Base-by-base conservation (phyloP, 2,797 vertebrate species). In the Chanos chanos region DNA sequence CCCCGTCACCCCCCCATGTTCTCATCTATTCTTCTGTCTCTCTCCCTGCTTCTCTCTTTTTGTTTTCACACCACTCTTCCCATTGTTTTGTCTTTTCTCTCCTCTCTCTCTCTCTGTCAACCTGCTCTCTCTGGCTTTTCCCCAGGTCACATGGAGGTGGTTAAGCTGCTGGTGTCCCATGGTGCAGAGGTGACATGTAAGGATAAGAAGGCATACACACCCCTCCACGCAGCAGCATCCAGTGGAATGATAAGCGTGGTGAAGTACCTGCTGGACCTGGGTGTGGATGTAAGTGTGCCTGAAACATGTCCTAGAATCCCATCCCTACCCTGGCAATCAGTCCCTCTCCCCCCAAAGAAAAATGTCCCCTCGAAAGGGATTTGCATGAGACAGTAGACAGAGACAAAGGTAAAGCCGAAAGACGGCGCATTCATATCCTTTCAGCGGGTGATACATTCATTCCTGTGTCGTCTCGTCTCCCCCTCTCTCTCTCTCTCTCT, bases 201-300 rank as follows among this genome's bases (percentile, higher is more conserved):
- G 81, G 96, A 99, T 83, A 99, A 98, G 84, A 98, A 96, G 74
- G 94, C 93, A 0, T 99, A 99, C 41, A 96, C 94, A 31, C 96
- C 96, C 41, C 87, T 99, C 49, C 97, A 99, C 58, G 93, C 97
- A 45, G 95, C 96, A 63, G 93, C 95, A 63, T 98, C 96, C 64
- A 98, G 94, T 82, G 97, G 96, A 40, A 98, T 98, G 97, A 96
- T 97, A 81, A 93, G 89, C 13, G 89, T 98, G 44, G 94, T 99
- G 61, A 99, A 99, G 73, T 97, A 95, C 82, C 92, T 99, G 82
- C 89, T 99, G 73, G 94, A 96, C 78, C 82, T 98, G 78, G 95
- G 94, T 69, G 94, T 97, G 78, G 94, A 98, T 90, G 97, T 99
- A 84, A 89, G 93, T 89, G 56, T 47, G 10, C 22, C 6, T 55